Conservation (phyloP, 1,140 invertebrate genomes). For the Centruroides sculpturatus region DNA sequence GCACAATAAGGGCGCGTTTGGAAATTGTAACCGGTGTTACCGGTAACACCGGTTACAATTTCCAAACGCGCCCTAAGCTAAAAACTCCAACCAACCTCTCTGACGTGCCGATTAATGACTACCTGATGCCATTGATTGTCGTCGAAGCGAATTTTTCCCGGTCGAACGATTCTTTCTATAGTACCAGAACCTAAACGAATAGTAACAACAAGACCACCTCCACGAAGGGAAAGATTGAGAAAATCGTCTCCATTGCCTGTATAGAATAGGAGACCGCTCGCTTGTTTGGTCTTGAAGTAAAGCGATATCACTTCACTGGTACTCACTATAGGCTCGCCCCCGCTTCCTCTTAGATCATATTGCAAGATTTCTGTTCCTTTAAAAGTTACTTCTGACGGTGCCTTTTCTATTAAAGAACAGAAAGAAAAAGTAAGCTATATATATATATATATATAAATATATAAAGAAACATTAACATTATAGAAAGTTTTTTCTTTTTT, state of each 20-base stretch:
- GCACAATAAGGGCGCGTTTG: too few relatives aligned
- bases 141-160: constrained; percentile 73
- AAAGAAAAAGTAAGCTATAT: not conserved
- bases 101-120: constrained; percentile 66
- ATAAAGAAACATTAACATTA: too few relatives aligned
- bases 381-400: constrained; percentile 82
- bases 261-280: constrained; percentile 76
- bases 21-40: too few relatives aligned
- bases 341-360: constrained; percentile 64
- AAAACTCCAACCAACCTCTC: constrained; percentile 50
- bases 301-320: constrained; percentile 76
- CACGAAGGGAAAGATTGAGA: constrained; percentile 71
- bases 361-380: constrained; percentile 78
- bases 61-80: too few relatives aligned
- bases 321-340: constrained; percentile 61
- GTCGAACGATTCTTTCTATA: constrained; percentile 67
- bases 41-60: too few relatives aligned
- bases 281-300: constrained; percentile 80
- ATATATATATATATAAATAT: too few relatives aligned
- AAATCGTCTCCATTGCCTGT: constrained; percentile 81
- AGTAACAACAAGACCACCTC: constrained; percentile 75
- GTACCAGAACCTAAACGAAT: constrained; percentile 83
- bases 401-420: constrained; percentile 59
- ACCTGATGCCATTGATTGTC: constrained; percentile 97
- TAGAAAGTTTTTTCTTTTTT: too few relatives aligned